Conservation (phyloP, 2,113 vertebrate genomes). For the Copsychus sechellarum region DNA sequence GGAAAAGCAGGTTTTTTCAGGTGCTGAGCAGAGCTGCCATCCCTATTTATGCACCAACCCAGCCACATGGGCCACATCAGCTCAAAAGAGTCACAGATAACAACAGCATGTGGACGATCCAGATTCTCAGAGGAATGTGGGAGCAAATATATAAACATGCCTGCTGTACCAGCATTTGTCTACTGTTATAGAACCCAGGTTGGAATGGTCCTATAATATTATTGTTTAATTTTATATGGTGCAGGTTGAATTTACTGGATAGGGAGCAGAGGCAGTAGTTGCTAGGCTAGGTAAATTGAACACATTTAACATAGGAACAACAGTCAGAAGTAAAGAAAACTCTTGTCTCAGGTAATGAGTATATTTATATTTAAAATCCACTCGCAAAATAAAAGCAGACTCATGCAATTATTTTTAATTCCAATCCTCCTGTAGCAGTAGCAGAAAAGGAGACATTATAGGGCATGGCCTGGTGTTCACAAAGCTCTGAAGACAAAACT, state of each 20-base stretch:
- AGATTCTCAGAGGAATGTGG: neutral
- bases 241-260: neutral
- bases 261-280: neutral
- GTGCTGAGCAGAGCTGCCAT: neutral
- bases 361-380: neutral
- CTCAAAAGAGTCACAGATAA: neutral
- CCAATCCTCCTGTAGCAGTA: neutral
- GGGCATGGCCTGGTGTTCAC: neutral
- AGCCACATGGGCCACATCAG: neutral
- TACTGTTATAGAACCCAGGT: neutral
- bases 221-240: neutral
- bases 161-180: neutral
- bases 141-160: neutral
- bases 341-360: neutral
- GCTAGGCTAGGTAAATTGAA: neutral
- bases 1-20: neutral
- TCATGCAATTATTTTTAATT: neutral
- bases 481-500: neutral
- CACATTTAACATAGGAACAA: neutral
- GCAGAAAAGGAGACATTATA: neutral
- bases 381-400: neutral
- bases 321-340: neutral
- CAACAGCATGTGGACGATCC: neutral
- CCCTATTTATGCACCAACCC: neutral
- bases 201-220: neutral